Conservation (phyloP, 2,113 vertebrate species). For the Atractosteus spatula region DNA sequence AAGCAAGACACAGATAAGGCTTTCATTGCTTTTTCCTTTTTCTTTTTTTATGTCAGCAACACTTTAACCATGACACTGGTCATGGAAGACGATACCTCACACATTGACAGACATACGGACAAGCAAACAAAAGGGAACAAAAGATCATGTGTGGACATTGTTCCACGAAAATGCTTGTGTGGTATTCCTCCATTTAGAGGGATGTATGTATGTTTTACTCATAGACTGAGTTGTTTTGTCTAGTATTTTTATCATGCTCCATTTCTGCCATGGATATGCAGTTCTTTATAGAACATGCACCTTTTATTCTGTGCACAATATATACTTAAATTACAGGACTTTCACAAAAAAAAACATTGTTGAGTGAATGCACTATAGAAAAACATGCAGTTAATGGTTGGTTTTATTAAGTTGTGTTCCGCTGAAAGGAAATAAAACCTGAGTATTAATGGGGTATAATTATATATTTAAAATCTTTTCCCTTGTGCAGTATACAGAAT, state of each 20-base stretch:
- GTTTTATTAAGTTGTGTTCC: slow-evolving; percentile 87
- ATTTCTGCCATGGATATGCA: background rate
- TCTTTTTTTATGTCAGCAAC: too few species aligned
- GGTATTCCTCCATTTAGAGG: background rate
- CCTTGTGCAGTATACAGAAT: slow-evolving; percentile 89
- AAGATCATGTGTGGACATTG: background rate
- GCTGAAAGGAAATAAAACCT: slow-evolving; percentile 85
- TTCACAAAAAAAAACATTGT: slow-evolving; percentile 2
- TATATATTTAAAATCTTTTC: slow-evolving; percentile 92
- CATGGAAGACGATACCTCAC: slow-evolving; percentile 11
- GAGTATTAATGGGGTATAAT: slow-evolving; percentile 97
- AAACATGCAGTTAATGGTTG: slow-evolving; percentile 80
- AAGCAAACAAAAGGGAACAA: background rate
- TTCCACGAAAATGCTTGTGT: too few species aligned
- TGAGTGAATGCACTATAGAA: slow-evolving; percentile 51
- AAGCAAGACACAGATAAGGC: too few species aligned
- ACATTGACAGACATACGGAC: slow-evolving; percentile 12
- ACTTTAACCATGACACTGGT: background rate
- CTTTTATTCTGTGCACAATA: slow-evolving; percentile 3
- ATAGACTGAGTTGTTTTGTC: background rate
- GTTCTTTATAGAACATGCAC: background rate
- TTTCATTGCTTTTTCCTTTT: too few species aligned
- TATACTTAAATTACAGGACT: slow-evolving; percentile 14
- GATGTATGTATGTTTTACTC: background rate
- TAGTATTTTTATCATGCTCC: background rate